phyloP scores from a whole-genome alignment of 2,113 vertebrate species.

The Campylorhamphus procurvoides region DNA sequence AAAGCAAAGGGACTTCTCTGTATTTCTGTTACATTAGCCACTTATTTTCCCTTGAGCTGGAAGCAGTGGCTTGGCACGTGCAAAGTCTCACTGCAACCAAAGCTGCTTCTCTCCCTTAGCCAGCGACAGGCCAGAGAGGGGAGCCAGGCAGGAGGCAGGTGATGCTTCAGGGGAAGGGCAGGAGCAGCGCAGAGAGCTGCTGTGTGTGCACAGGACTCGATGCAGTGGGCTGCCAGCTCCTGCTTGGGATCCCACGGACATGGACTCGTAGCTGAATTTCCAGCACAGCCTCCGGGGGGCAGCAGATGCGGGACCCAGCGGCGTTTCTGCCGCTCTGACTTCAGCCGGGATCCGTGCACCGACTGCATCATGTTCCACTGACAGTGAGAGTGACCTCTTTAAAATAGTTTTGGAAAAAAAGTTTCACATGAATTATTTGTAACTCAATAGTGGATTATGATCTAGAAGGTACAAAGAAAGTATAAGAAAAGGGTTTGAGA shows the following conservation, averaged over 20 bases:
- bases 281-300: neutral
- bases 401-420: neutral
- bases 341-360: rapidly evolving
- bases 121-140: neutral
- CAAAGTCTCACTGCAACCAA: neutral
- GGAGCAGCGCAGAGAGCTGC: neutral
- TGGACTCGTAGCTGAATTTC: rapidly evolving
- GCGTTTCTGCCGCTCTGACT: neutral
- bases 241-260: rapidly evolving
- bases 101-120: neutral
- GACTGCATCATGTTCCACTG: neutral
- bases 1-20: neutral
- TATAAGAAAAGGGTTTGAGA: neutral
- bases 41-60: neutral
- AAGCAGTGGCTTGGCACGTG: neutral
- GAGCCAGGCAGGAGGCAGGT: neutral
- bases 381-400: neutral
- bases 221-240: neutral
- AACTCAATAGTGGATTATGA: neutral
- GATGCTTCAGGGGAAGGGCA: neutral
- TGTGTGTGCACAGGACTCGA: rapidly evolving
- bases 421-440: neutral
- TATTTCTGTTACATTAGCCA: neutral
- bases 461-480: neutral
- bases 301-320: neutral